Evolutionary conservation across 1,140 invertebrate genomes (phyloP).

Genomic region (Drosophila albomicans): DNA sequence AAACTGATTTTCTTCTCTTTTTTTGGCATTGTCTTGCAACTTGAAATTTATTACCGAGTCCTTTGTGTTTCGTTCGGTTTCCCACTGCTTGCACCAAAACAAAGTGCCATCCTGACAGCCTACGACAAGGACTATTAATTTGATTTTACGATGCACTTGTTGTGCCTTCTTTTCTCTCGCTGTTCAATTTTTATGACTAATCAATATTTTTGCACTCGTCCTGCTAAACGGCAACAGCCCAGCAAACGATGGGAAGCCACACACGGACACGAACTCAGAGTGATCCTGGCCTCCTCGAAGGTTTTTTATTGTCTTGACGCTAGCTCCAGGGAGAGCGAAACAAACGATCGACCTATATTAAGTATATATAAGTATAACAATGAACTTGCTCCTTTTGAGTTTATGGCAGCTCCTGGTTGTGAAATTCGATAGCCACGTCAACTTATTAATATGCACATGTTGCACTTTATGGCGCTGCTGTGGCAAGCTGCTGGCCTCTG

Average conservation of each 20-base stretch:
- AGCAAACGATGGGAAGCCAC: slow-evolving; percentile 59
- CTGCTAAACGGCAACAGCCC: slow-evolving; percentile 41
- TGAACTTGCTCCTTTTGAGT: background rate
- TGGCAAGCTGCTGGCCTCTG: slow-evolving; percentile 1
- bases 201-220: slow-evolving; percentile 76
- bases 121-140: slow-evolving; percentile 79
- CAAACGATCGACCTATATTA: slow-evolving; percentile 49
- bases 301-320: slow-evolving; percentile 34
- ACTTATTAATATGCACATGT: slow-evolving; percentile 60
- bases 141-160: slow-evolving; percentile 80
- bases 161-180: slow-evolving; percentile 22
- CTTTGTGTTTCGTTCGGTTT: slow-evolving; percentile 66
- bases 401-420: slow-evolving; percentile 31
- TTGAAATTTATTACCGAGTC: slow-evolving; percentile 65
- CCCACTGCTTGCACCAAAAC: slow-evolving; percentile 80
- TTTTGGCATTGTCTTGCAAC: slow-evolving; percentile 11
- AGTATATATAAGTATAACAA: slow-evolving; percentile 8
- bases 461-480: slow-evolving; percentile 40
- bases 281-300: slow-evolving; percentile 10
- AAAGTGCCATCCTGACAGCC: slow-evolving; percentile 70
- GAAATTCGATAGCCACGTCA: slow-evolving; percentile 62
- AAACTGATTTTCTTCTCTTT: slow-evolving; percentile 46
- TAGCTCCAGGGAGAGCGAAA: background rate
- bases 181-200: slow-evolving; percentile 65
- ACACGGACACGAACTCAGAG: slow-evolving; percentile 22